Evolutionary conservation across 1,140 invertebrate genomes (phyloP), one percentile per base, ranked within the genome.

Genomic region (Plectus sambesii): DNA sequence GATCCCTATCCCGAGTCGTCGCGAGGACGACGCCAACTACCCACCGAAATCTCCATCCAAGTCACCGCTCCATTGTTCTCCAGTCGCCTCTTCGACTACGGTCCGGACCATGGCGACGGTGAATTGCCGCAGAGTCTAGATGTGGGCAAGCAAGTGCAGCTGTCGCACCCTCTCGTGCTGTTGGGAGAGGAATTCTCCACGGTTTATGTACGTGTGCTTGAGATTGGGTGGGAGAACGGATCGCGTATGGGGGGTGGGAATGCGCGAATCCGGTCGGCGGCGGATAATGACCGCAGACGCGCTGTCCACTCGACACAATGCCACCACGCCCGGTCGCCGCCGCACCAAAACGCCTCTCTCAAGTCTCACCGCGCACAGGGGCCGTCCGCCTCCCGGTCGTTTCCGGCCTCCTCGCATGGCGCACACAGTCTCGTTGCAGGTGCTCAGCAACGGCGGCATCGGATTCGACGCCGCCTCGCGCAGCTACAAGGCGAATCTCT

Each of bases 1-100:
- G n/a, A n/a, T n/a, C n/a, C n/a, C n/a, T n/a, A n/a, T n/a, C n/a
- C n/a, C n/a, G n/a, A n/a, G n/a, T n/a, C n/a, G n/a, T n/a, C n/a
- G n/a, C n/a, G n/a, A n/a, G n/a, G n/a, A n/a, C n/a, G n/a, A n/a
- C n/a, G n/a, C n/a, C n/a, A n/a, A n/a, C n/a, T n/a, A n/a, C n/a
- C n/a, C n/a, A n/a, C n/a, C n/a, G 30, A 33, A 17, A 33, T 33
- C 30, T 12, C 12, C 30, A 33, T 65, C 8, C 53, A 67, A 64
- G 64, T 67, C 12, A 67, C 64, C 2, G 64, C 64, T 8, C 64
- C 66, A 9, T 39, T 67, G 35, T 67, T 67, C 42, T 59, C 66
- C 4, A 55, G 56, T 45, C 63, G 64, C n/a, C 53, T 67, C 8
- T 67, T 67, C 41, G 64, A 67, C 5, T 69, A 68, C 30, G 64